Conservation (phyloP, 2,888 invertebrate species). For the Piscicola geometra region DNA sequence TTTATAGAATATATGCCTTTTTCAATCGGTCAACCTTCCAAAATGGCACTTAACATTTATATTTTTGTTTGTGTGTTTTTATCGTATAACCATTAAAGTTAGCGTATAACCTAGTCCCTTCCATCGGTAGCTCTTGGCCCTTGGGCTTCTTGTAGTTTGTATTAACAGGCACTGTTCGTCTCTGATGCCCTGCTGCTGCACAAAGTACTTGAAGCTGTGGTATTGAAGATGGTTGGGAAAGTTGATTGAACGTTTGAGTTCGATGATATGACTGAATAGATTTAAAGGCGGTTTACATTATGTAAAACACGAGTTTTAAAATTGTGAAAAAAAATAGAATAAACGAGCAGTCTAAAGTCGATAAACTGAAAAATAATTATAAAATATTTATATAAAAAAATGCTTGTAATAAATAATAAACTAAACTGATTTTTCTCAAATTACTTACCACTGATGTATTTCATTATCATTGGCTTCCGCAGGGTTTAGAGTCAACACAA, state of each 20-base stretch:
- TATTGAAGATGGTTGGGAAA: no score
- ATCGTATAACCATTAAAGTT: no score
- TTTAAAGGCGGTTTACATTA: no score
- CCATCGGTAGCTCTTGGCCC: neutral
- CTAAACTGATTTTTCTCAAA: neutral
- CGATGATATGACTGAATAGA: no score
- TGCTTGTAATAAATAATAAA: neutral
- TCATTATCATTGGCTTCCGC: slow-evolving; percentile 61
- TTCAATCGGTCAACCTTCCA: neutral
- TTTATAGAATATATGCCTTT: no score
- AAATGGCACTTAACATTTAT: neutral
- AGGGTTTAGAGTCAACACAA: slow-evolving; percentile 67
- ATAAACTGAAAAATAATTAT: neutral
- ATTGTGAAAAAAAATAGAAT: no score
- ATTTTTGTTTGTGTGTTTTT: no score
- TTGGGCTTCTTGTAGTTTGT: slow-evolving; percentile 51
- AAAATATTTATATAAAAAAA: neutral
- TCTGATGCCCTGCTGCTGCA: slow-evolving; percentile 65
- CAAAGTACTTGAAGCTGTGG: slow-evolving; percentile 64
- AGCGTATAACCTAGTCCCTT: slow-evolving; percentile 2
- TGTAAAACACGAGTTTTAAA: no score
- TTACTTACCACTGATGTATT: slow-evolving; percentile 62
- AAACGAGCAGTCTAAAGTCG: neutral
- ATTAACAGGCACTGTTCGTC: slow-evolving; percentile 67
- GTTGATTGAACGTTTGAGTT: no score